These are phyloP conservation scores for Reinhardtius hippoglossoides DNA, from an alignment of 2,113 vertebrate genomes.

Conservation along the genomic window DNA sequence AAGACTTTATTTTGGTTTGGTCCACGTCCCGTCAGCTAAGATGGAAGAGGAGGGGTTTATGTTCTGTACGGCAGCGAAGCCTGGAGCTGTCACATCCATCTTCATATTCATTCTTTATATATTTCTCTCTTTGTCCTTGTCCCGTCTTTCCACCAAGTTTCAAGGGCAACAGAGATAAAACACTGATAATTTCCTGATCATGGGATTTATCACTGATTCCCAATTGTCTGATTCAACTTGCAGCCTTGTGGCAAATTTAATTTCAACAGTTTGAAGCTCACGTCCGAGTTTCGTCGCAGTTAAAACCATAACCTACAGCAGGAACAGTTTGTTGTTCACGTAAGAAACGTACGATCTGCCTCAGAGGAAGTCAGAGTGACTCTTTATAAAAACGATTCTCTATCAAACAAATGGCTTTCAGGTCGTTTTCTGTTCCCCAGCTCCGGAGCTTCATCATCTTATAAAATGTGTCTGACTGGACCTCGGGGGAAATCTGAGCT, in stretches of 20 bases:
- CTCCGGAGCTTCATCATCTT: conserved; percentile 38
- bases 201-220: conserved; percentile 36
- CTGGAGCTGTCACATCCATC: too few species aligned
- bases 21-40: too few species aligned
- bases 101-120: too few species aligned
- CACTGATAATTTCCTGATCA: too few species aligned
- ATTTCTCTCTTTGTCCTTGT: too few species aligned
- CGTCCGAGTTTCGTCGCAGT: conserved; percentile 29
- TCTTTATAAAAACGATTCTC: conserved; percentile 20
- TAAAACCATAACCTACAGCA: conserved; percentile 76
- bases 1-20: too few species aligned
- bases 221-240: conserved; percentile 70
- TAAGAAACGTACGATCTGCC: conserved; percentile 76
- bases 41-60: too few species aligned
- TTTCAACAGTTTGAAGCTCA: conserved; percentile 68
- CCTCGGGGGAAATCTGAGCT: conserved; percentile 28
- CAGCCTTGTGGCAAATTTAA: too few species aligned
- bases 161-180: too few species aligned
- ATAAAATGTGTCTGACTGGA: conserved; percentile 23
- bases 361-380: conserved; percentile 50
- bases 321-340: conserved; percentile 82
- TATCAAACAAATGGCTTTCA: conserved; percentile 29
- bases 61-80: too few species aligned
- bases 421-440: conserved; percentile 32
- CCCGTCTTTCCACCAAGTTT: too few species aligned